Conservation (phyloP, 2,888 invertebrate genomes). For the Zygogramma bicolorata region DNA sequence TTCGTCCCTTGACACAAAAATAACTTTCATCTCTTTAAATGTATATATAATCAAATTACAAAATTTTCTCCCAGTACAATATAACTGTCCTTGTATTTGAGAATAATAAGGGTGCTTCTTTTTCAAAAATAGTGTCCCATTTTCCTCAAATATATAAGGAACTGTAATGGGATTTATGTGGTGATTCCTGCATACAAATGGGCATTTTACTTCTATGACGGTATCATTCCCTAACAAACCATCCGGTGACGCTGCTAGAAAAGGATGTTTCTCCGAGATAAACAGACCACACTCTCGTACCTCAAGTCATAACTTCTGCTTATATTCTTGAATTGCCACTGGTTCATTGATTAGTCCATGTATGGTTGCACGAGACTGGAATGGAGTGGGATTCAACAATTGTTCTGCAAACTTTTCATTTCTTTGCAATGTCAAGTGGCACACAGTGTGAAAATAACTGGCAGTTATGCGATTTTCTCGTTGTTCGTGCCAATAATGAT, state of each 20-base stretch:
- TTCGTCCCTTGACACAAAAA: neutral
- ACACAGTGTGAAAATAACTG: no score
- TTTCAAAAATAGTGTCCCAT: neutral
- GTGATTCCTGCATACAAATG: neutral
- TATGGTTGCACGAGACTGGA: neutral
- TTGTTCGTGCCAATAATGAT: no score
- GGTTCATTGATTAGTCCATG: neutral
- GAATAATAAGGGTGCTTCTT: neutral
- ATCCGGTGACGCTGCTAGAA: neutral
- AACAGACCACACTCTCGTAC: neutral
- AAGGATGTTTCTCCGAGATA: neutral
- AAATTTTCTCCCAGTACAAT: neutral
- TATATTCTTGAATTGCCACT: neutral
- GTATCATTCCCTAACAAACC: no score
- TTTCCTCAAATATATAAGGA: neutral
- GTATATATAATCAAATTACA: neutral
- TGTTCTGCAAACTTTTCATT: neutral
- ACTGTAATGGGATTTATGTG: neutral
- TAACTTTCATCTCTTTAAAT: neutral
- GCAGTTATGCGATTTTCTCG: no score
- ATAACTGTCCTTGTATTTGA: neutral
- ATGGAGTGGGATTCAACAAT: neutral
- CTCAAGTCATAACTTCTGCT: neutral
- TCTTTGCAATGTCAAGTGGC: no score
- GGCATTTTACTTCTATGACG: slow-evolving; percentile 14